These are phyloP conservation scores for Drosophila neocordata DNA, from an alignment of 1,140 invertebrate species.

Conservation along the genomic window DNA sequence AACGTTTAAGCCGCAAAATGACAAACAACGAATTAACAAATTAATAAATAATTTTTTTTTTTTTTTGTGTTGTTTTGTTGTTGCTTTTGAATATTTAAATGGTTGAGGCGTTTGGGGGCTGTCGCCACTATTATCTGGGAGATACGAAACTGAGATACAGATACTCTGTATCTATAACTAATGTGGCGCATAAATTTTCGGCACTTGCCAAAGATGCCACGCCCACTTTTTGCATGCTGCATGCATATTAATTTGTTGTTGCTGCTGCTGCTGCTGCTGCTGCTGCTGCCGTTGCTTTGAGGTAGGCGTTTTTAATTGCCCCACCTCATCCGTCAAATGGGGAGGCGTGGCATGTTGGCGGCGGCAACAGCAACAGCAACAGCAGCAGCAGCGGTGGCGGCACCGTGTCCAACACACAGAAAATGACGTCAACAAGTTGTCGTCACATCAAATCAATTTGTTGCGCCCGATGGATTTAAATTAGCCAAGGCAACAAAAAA, in stretches of 20 bases:
- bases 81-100: conserved; percentile 44
- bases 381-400: conserved; percentile 5
- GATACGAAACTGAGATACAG: conserved; percentile 21
- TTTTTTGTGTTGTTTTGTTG: conserved; percentile 12
- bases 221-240: conserved; percentile 46
- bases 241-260: conserved; percentile 75
- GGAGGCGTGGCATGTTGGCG: conserved; percentile 41
- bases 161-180: conserved; percentile 65
- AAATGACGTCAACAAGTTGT: conserved; percentile 71
- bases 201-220: conserved; percentile 48
- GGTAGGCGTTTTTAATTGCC: conserved; percentile 31
- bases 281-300: conserved; percentile 29
- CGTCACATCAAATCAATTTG: conserved; percentile 73
- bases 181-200: conserved; percentile 70
- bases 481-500: conserved; percentile 36
- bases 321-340: conserved; percentile 38
- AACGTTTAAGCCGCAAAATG: conserved; percentile 82
- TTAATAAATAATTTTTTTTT: conserved; percentile 78
- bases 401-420: conserved; percentile 37
- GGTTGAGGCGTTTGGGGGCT: conserved; percentile 40
- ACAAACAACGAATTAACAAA: conserved; percentile 82
- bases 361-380: conserved; percentile 3
- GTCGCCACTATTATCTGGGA: conserved; percentile 1
- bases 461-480: conserved; percentile 41
- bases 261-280: conserved; percentile 20